Base-by-base conservation (phyloP, 2,113 vertebrate species). In the Symphodus melops region DNA sequence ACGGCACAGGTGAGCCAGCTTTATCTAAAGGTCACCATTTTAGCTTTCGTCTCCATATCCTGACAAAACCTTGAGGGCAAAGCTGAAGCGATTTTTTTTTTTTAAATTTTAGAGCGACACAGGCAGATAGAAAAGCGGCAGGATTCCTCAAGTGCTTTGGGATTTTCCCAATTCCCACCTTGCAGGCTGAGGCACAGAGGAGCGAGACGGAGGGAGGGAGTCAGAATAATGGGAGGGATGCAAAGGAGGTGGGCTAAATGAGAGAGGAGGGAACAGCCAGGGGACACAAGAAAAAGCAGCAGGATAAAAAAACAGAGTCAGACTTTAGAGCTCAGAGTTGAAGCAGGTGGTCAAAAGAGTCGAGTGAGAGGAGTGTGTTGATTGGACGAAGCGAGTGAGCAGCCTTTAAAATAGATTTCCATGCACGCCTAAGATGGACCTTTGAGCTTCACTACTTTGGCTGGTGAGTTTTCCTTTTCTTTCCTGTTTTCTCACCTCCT, bases 81-180 rank as follows among this genome's bases (percentile, higher is more conserved):
- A 62, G 39, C 17, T 6, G 25, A 76, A 61, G 66, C 0, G 0
- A 46, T 36, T 44, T 12, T 8, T 16, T 41, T 28, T 51, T n/a
- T n/a, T n/a, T n/a, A n/a, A n/a, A n/a, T n/a, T n/a, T 44, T 19
- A 57, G 54, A 53, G 36, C 2, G 53, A 64, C 8, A 1, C n/a
- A 82, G 68, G 12, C 65, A 64, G 66, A 73, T 72, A 68, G 58
- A 79, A 79, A 51, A 72, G 41, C 46, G 71, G 76, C 76, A 85
- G 59, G 82, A 91, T 81, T 89, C 87, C 73, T 82, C 68, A 42
- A 86, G 54, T 79, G 68, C 75, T 81, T 75, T 73, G 80, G 77
- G 82, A 84, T 60, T 88, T 89, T 85, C 74, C 81, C 52, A 75
- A 71, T 87, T 89, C 79, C 77, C 64, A 88, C 72, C 75, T 81